A percentile compares a stretch with the other conserved stretches of the same genome.
Conservation (phyloP, 2,888 invertebrate genomes). For the Allacma fusca region DNA sequence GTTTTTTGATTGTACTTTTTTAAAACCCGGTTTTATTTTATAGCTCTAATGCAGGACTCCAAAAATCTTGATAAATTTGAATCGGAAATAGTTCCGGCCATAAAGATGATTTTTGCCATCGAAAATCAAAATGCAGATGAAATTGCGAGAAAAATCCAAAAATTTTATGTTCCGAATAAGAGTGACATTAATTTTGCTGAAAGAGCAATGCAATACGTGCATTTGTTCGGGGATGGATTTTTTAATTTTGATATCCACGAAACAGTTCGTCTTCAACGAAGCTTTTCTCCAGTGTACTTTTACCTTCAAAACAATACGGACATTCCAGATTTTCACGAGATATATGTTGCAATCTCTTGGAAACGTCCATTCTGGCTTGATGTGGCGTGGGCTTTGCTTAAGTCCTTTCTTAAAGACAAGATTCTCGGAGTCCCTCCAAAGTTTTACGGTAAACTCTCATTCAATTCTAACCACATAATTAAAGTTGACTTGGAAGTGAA, state of each 20-base stretch:
- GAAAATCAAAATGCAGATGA: neutral
- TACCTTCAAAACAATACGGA: no score
- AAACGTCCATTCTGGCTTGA: no score
- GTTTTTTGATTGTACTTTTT: neutral
- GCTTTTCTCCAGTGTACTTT: no score
- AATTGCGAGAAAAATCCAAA: slow-evolving; percentile 1
- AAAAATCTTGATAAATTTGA: slow-evolving; percentile 1
- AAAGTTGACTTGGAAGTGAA: no score
- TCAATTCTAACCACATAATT: no score
- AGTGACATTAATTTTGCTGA: neutral
- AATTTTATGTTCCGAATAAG: slow-evolving; percentile 11
- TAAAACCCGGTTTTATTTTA: no score
- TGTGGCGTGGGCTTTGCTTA: neutral
- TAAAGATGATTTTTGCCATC: neutral
- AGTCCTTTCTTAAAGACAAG: neutral
- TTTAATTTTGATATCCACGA: slow-evolving; percentile 20
- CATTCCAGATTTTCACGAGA: no score
- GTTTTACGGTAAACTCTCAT: no score
- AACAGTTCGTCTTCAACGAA: no score
- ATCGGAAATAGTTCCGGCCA: neutral
- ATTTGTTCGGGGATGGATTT: neutral
- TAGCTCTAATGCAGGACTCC: no score
- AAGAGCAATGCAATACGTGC: neutral
- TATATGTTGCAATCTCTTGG: no score
- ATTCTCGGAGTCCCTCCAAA: neutral